Evolutionary conservation across 1,140 invertebrate genomes (phyloP).

Genomic region (Eurosta solidaginis): DNA sequence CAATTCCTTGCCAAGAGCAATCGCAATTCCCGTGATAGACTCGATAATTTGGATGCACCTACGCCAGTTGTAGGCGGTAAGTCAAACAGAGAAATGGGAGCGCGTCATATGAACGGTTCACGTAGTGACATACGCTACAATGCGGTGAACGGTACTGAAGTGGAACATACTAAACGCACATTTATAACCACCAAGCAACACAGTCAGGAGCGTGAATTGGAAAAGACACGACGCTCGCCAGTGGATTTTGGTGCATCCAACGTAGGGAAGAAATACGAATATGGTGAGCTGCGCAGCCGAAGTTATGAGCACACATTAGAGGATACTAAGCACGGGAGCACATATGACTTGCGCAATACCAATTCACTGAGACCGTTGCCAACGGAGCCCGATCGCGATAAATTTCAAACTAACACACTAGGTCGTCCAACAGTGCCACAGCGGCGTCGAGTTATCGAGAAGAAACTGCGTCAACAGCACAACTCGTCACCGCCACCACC

Average conservation of each 20-base stretch:
- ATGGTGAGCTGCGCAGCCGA: slow-evolving; percentile 17
- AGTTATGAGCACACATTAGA: slow-evolving; percentile 31
- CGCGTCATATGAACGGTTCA: slow-evolving; percentile 37
- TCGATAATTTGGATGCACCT: slow-evolving; percentile 50
- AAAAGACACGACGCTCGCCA: not conserved
- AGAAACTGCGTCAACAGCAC: slow-evolving; percentile 49
- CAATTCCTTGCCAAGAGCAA: slow-evolving; percentile 50
- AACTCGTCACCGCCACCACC: slow-evolving; percentile 30
- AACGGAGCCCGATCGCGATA: not conserved
- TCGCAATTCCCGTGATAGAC: slow-evolving; percentile 46
- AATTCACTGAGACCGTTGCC: not conserved
- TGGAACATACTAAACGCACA: slow-evolving; percentile 26
- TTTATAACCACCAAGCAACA: slow-evolving; percentile 27
- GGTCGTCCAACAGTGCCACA: slow-evolving; percentile 65
- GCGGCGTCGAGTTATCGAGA: slow-evolving; percentile 63
- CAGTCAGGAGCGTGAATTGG: slow-evolving; percentile 29
- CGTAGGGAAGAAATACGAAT: not conserved
- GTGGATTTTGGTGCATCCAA: not conserved
- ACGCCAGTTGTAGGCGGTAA: slow-evolving; percentile 18
- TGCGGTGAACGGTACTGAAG: slow-evolving; percentile 30
- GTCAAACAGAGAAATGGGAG: slow-evolving; percentile 28
- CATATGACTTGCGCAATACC: slow-evolving; percentile 5
- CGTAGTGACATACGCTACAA: slow-evolving; percentile 35
- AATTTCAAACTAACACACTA: slow-evolving; percentile 35
- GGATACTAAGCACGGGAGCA: not conserved